Percentiles rank a stretch among this genome's conserved stretches.
Conservation (phyloP, 2,113 vertebrate species). For the Barbus barbus region DNA sequence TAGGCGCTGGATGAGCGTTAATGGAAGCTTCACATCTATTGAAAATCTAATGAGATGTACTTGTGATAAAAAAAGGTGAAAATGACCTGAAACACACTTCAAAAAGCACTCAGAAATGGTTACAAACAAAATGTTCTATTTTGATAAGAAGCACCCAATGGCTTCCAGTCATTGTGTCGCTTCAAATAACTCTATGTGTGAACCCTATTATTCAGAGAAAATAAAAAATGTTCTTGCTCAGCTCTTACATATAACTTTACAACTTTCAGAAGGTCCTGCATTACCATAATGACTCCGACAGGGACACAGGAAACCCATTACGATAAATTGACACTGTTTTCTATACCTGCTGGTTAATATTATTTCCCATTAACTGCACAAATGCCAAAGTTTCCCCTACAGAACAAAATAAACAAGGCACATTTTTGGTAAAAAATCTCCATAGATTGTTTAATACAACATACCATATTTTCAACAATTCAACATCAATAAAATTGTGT, state of each 20-base stretch:
- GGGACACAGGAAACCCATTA: background rate
- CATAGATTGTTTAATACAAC: constrained; percentile 84
- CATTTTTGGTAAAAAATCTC: constrained; percentile 68
- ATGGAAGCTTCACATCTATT: background rate
- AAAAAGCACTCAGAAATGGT: background rate
- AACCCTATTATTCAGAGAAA: background rate
- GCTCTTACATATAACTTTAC: background rate
- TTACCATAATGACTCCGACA: background rate
- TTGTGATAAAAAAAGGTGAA: too few relatives aligned
- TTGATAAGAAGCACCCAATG: background rate
- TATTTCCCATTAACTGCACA: background rate
- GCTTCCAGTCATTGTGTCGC: background rate
- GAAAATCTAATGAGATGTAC: too few relatives aligned
- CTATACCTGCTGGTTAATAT: background rate
- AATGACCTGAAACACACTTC: too few relatives aligned
- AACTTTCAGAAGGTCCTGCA: background rate
- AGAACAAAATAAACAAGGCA: constrained; percentile 58
- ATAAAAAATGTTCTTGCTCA: background rate
- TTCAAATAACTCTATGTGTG: background rate
- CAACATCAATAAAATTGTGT: constrained; percentile 81
- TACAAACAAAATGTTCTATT: background rate
- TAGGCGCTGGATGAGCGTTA: background rate
- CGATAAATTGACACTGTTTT: background rate
- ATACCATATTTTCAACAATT: constrained; percentile 83
- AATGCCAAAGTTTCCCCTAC: background rate